These are phyloP conservation scores for Megathymus violae DNA, from an alignment of 1,140 invertebrate species.

Conservation along the genomic window DNA sequence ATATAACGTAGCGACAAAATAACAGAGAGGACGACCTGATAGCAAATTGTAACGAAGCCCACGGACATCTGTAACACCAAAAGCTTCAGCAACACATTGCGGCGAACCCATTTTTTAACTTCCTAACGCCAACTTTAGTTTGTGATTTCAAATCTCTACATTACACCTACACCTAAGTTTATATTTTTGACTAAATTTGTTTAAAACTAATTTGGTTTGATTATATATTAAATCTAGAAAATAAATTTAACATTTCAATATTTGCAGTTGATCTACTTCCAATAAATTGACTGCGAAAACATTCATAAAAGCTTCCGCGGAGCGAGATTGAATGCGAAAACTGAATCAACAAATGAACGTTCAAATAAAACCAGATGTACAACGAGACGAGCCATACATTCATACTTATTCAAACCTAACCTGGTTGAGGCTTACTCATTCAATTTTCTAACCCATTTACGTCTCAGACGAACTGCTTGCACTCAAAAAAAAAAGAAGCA, in stretches of 20 bases:
- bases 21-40: no score
- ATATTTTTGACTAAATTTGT: conserved; percentile 26
- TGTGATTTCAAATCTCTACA: no score
- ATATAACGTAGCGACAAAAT: no score
- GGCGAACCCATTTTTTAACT: no score
- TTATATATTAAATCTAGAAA: no score
- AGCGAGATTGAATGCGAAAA: conserved; percentile 38
- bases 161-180: no score
- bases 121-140: no score
- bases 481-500: conserved; percentile 55
- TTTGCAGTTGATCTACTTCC: conserved; percentile 15
- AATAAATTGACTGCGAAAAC: conserved; percentile 36
- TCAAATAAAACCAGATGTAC: conserved; percentile 55
- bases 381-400: conserved; percentile 49
- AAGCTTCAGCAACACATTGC: no score
- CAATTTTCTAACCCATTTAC: conserved; percentile 83
- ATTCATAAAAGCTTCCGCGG: conserved; percentile 26
- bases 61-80: no score
- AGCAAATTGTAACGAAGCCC: no score
- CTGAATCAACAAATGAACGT: conserved; percentile 45
- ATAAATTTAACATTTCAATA: neutral
- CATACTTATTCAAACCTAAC: conserved; percentile 70
- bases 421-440: conserved; percentile 66
- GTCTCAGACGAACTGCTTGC: conserved; percentile 72
- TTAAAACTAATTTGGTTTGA: no score